Conservation (phyloP, 2,888 invertebrate genomes). For the Leptinotarsa juncta region DNA sequence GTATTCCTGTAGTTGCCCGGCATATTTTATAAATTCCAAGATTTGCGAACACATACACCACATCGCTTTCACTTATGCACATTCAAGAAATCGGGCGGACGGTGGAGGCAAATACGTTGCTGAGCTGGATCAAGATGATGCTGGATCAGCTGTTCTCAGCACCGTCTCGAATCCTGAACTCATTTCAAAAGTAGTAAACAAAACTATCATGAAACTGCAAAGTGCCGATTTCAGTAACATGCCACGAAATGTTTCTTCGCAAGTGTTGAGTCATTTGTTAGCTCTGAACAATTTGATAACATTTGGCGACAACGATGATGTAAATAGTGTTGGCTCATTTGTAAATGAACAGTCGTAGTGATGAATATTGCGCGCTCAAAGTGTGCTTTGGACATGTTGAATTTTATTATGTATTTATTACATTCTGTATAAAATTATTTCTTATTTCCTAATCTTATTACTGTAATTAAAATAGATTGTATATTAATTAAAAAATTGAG, state of each 20-base stretch:
- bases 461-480: too few species aligned
- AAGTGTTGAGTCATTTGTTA: constrained; percentile 1
- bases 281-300: not conserved
- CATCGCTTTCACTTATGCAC: not conserved
- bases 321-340: not conserved
- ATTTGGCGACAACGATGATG: not conserved
- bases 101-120: not conserved
- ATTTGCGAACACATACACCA: constrained; percentile 16
- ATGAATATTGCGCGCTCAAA: not conserved
- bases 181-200: not conserved
- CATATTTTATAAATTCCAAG: constrained; percentile 6
- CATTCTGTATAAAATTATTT: too few species aligned
- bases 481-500: too few species aligned
- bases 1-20: constrained; percentile 13
- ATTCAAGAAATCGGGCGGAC: not conserved
- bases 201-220: not conserved
- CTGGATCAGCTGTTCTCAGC: not conserved
- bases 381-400: not conserved
- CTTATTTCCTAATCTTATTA: too few species aligned
- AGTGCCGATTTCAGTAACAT: not conserved
- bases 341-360: not conserved
- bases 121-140: not conserved
- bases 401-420: not conserved
- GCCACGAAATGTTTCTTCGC: constrained; percentile 2
- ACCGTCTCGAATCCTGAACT: not conserved